A percentile compares a stretch with the other conserved stretches of the same genome.
phyloP scores from a whole-genome alignment of 2,113 vertebrate species.

The Origma solitaria region DNA sequence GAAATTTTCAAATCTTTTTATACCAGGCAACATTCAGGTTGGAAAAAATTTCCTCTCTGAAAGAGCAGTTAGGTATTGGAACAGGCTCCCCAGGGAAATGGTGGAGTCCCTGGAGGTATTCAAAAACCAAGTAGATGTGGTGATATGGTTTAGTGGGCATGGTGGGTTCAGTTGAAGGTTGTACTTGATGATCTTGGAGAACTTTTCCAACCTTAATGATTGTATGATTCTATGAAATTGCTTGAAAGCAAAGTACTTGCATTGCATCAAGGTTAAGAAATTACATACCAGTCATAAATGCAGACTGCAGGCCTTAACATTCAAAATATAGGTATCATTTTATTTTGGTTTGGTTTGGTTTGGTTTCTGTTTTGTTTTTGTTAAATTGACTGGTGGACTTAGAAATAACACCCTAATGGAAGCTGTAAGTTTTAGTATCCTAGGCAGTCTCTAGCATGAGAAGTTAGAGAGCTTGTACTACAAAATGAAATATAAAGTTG shows the following conservation, averaged over 20 bases:
- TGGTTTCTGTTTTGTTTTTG: not conserved
- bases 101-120: not conserved
- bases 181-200: not conserved
- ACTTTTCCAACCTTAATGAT: not conserved
- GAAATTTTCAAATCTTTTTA: not conserved
- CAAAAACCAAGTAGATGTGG: not conserved
- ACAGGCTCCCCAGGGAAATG: not conserved
- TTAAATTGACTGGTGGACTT: not conserved
- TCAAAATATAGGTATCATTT: not conserved
- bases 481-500: not conserved
- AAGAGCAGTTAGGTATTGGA: not conserved
- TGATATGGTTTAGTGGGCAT: not conserved
- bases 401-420: not conserved
- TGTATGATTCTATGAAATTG: not conserved
- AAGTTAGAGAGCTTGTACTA: not conserved
- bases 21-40: rapidly evolving
- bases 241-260: not conserved
- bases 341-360: not conserved
- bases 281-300: not conserved
- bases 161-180: not conserved
- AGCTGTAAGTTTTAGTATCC: not conserved
- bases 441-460: not conserved
- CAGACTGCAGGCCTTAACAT: not conserved
- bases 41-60: not conserved
- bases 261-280: not conserved